Conservation (phyloP, 2,113 vertebrate species). For the Siniperca chuatsi region DNA sequence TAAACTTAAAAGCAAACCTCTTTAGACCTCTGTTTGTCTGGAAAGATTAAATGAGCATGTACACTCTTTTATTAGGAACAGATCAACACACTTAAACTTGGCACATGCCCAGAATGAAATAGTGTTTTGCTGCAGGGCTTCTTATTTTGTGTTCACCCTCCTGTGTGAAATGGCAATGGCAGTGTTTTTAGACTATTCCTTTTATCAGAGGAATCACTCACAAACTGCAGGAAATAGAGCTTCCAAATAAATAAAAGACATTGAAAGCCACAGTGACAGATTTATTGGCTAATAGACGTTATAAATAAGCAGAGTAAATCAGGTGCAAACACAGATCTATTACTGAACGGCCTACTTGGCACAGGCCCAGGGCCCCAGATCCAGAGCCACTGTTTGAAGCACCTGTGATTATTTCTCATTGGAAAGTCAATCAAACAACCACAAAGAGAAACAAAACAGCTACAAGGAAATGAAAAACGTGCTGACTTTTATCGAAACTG, state of each 20-base stretch:
- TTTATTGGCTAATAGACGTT: neutral
- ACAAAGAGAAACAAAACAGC: neutral
- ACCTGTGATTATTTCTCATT: too few species aligned
- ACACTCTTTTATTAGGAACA: neutral
- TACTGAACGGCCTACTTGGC: neutral
- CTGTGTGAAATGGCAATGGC: neutral
- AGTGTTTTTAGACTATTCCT: neutral
- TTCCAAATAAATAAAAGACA: neutral
- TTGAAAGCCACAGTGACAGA: neutral
- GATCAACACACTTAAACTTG: neutral
- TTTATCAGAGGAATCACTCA: neutral
- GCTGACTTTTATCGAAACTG: too few species aligned
- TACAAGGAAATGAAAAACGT: neutral
- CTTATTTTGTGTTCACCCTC: neutral
- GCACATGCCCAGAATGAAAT: neutral
- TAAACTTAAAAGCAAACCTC: too few species aligned
- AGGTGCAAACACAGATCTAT: neutral
- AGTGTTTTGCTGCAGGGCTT: neutral
- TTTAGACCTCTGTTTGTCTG: neutral
- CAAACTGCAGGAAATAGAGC: neutral
- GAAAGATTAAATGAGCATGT: neutral
- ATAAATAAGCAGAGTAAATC: neutral
- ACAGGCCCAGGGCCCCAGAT: too few species aligned
- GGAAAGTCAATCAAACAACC: neutral
- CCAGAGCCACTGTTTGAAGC: neutral